phyloP scores from a whole-genome alignment of 2,797 vertebrate genomes.

The Arnoldichthys spilopterus region DNA sequence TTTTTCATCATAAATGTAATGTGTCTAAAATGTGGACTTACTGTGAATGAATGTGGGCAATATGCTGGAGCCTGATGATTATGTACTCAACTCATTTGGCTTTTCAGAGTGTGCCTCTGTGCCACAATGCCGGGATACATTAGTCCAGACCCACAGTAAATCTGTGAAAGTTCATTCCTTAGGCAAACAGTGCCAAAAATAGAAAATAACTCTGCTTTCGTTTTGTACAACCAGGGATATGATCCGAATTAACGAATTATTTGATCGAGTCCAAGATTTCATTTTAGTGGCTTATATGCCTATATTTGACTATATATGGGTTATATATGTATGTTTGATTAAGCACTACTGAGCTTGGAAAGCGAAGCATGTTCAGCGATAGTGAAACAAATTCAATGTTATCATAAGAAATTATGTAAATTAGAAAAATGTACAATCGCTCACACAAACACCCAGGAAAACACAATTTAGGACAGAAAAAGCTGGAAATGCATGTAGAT shows the following conservation, averaged over 20 bases:
- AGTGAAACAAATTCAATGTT: too few relatives aligned
- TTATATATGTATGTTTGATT: slow-evolving; percentile 78
- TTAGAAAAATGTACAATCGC: too few relatives aligned
- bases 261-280: slow-evolving; percentile 87
- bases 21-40: background rate
- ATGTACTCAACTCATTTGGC: slow-evolving; percentile 37
- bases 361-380: too few relatives aligned
- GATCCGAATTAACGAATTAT: slow-evolving; percentile 79
- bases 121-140: slow-evolving; percentile 92
- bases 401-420: too few relatives aligned
- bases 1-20: background rate
- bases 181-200: slow-evolving; percentile 87
- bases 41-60: background rate
- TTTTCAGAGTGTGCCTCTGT: slow-evolving; percentile 79
- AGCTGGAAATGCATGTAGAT: too few relatives aligned
- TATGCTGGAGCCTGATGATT: background rate
- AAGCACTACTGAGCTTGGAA: slow-evolving; percentile 48
- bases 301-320: too few relatives aligned
- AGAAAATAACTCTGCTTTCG: slow-evolving; percentile 85
- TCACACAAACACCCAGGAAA: too few relatives aligned
- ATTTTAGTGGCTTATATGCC: slow-evolving; percentile 82
- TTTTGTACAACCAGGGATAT: slow-evolving; percentile 83
- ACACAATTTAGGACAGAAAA: too few relatives aligned
- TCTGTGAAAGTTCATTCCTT: slow-evolving; percentile 74
- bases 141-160: slow-evolving; percentile 97